Percentiles rank a stretch among this genome's conserved stretches.
These are phyloP conservation scores for Promerops cafer DNA, from an alignment of 2,113 vertebrate genomes.

Conservation along the genomic window DNA sequence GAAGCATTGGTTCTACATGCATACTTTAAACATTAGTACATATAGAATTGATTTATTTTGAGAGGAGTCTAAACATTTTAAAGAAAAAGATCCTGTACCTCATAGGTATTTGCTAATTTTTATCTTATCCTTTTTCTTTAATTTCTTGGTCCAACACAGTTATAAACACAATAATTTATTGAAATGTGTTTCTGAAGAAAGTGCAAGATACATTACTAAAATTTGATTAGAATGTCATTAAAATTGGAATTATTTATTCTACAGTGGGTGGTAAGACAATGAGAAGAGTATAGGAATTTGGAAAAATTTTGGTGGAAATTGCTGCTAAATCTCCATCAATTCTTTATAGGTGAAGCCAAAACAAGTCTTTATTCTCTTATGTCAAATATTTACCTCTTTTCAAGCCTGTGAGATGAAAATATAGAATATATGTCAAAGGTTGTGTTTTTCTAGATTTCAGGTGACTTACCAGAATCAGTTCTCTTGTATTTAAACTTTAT, in stretches of 20 bases:
- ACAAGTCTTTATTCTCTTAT: not conserved
- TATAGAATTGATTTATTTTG: not conserved
- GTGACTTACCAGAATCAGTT: slow-evolving; percentile 78
- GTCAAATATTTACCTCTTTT: not conserved
- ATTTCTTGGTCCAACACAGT: not conserved
- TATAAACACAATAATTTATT: not conserved
- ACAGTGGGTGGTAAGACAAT: not conserved
- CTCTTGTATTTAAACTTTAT: slow-evolving; percentile 77
- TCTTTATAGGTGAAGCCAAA: not conserved
- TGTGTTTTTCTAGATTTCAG: slow-evolving; percentile 55
- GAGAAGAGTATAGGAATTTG: not conserved
- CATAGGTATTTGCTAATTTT: not conserved
- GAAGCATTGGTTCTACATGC: not conserved
- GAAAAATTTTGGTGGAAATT: not conserved
- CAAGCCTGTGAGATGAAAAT: not conserved
- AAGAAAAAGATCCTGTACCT: not conserved
- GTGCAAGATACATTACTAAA: not conserved
- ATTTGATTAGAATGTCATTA: not conserved
- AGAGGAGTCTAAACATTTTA: not conserved
- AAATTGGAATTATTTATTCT: not conserved
- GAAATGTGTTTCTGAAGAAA: not conserved
- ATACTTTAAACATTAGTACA: not conserved
- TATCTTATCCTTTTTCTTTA: not conserved
- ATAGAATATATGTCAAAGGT: not conserved
- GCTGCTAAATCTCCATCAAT: not conserved